Base-by-base conservation (phyloP, 1,140 invertebrate species). In the Chelonus insularis region DNA sequence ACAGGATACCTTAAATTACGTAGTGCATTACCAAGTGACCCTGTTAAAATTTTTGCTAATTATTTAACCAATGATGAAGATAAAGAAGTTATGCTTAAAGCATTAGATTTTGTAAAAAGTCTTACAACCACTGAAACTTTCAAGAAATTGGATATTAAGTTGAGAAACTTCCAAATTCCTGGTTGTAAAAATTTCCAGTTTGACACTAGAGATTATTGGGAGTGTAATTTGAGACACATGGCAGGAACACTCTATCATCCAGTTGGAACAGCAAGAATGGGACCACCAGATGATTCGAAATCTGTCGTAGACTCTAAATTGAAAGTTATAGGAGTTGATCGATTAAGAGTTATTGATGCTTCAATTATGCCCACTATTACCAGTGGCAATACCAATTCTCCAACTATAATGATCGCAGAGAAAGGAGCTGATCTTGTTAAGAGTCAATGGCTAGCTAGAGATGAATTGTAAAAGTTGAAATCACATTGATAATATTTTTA, bases 41-140 rank as follows among this genome's bases (percentile, higher is more conserved):
- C 81, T 52, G 88, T 89, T 0, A 67, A 82, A 39, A 84, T 91
- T 9, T 80, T 85, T 64, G 82, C 87, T 1, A 84, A 84, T 51
- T 86, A 85, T 62, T 73, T 87, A 14, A 64, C 70, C 0, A 67
- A 83, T 41, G 61, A 72, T 5, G 59, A 68, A 23, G 86, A 87
- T 62, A 63, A 83, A 1, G 68, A 74, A 6, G 68, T 68, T 0
- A 23, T 82, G 5, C 65, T 79, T 54, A 68, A 76, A 32, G 43
- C 52, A 8, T 29, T 69, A 9, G 48, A 59, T 16, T 39, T 61
- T 16, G 20, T 54, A 0, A 63, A 60, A 34, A 57, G 29, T 25
- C 36, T 68, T n/a, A n/a, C 41, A 4, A 9, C 57, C 4, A 63
- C 66, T 20, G 39, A 54, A n/a, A 18, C 57, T 12, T 59, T 63